phyloP scores from a whole-genome alignment of 1,140 invertebrate species.

The Platyura marginata region DNA sequence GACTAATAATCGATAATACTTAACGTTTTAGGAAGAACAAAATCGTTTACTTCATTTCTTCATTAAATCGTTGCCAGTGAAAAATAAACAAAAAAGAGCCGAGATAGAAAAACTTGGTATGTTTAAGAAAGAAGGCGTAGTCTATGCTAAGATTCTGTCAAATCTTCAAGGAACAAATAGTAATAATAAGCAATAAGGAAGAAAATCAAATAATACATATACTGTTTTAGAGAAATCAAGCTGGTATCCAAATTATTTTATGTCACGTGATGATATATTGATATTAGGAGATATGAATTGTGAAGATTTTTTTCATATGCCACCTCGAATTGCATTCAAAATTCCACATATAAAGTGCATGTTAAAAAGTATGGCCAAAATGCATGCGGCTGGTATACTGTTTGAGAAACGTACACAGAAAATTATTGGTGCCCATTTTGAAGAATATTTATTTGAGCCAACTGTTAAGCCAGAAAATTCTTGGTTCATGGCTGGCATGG shows the following conservation, averaged over 20 bases:
- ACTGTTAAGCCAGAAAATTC: background rate
- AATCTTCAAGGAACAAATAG: constrained; percentile 14
- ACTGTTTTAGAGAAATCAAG: constrained; percentile 6
- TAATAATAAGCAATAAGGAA: no score
- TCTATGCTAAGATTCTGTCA: constrained; percentile 27
- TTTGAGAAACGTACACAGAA: constrained; percentile 26
- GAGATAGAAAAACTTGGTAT: constrained; percentile 28
- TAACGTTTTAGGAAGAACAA: no score
- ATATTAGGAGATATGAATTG: constrained; percentile 27
- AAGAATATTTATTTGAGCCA: constrained; percentile 26
- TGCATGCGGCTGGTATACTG: constrained; percentile 34
- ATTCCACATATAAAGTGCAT: constrained; percentile 28
- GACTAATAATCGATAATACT: no score
- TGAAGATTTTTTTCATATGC: constrained; percentile 19
- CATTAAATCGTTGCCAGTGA: constrained; percentile 27
- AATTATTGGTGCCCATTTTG: constrained; percentile 24
- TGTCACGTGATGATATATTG: constrained; percentile 23
- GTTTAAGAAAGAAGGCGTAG: constrained; percentile 28
- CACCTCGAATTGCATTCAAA: constrained; percentile 21
- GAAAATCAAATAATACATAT: no score
- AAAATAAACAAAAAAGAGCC: constrained; percentile 18
- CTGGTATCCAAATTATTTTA: constrained; percentile 25
- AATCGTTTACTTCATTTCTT: no score
- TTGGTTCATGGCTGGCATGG: background rate
- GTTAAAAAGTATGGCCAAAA: constrained; percentile 28